Conservation (phyloP, 2,113 vertebrate genomes). For the Megaceryle torquata region DNA sequence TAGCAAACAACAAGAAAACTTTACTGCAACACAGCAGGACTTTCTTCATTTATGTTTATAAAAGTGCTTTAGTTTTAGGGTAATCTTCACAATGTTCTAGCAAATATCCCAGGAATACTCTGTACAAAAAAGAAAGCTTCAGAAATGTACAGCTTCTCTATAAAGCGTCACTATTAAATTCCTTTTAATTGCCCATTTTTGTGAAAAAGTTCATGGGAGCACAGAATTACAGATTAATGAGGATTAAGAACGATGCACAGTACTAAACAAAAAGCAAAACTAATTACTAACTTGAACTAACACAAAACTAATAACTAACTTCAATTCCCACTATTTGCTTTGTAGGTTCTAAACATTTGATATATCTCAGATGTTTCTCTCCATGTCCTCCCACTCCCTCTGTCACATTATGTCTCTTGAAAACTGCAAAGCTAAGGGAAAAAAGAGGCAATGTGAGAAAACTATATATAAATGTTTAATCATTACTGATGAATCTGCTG, state of each 20-base stretch:
- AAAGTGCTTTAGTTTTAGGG: background rate
- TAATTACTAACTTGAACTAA: background rate
- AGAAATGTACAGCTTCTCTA: background rate
- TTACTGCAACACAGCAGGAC: background rate
- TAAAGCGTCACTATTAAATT: background rate
- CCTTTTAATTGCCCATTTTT: background rate
- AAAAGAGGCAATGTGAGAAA: constrained; percentile 39
- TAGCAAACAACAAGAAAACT: background rate
- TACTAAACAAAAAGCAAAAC: background rate
- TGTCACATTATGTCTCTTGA: constrained; percentile 4
- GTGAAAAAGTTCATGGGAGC: background rate
- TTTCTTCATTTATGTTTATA: background rate
- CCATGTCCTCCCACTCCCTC: background rate
- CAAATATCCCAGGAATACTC: background rate
- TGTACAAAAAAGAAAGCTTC: background rate
- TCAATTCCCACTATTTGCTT: background rate
- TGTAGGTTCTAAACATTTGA: background rate
- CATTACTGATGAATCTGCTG: constrained; percentile 59
- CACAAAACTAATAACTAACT: background rate
- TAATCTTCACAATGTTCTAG: background rate
- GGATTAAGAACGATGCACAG: background rate
- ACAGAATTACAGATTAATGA: background rate
- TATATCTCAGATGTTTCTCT: background rate
- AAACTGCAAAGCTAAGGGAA: constrained; percentile 48
- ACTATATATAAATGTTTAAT: constrained; percentile 67